Evolutionary conservation across 1,140 invertebrate genomes (phyloP).

Genomic region (Scaptomyza graminum): DNA sequence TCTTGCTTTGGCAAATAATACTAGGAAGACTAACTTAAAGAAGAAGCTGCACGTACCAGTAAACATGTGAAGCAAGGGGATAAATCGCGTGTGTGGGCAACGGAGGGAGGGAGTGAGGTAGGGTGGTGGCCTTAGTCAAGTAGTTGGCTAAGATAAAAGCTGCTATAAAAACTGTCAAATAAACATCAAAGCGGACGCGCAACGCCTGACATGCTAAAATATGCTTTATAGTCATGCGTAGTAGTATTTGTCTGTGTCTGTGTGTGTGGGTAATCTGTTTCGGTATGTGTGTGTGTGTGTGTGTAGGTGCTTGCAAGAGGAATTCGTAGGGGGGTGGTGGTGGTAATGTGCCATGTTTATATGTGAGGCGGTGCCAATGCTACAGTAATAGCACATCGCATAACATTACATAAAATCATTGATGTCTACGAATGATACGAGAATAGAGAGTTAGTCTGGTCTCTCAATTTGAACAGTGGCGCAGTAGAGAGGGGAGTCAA

Average conservation of each 20-base stretch:
- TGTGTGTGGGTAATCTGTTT: slow-evolving; percentile 29
- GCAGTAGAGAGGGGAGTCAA: background rate
- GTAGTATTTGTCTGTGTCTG: slow-evolving; percentile 52
- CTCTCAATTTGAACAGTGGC: slow-evolving; percentile 11
- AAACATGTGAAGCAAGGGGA: background rate
- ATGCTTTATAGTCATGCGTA: slow-evolving; percentile 82
- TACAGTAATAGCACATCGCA: slow-evolving; percentile 79
- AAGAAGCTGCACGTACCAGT: slow-evolving; percentile 22
- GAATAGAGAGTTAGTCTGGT: slow-evolving; percentile 22
- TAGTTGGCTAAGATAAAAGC: slow-evolving; percentile 80
- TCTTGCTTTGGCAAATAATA: slow-evolving; percentile 56
- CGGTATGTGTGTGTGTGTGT: slow-evolving; percentile 3
- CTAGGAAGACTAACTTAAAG: slow-evolving; percentile 43
- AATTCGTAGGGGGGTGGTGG: background rate
- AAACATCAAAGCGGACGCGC: slow-evolving; percentile 83
- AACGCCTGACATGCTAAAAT: slow-evolving; percentile 83
- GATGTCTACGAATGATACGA: slow-evolving; percentile 73
- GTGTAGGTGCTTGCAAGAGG: slow-evolving; percentile 28
- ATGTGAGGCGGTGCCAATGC: slow-evolving; percentile 66
- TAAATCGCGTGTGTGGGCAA: background rate
- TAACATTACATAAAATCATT: slow-evolving; percentile 72
- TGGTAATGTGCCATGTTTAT: slow-evolving; percentile 40
- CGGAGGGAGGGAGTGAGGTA: background rate
- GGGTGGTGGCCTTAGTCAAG: slow-evolving; percentile 48
- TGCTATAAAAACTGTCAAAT: slow-evolving; percentile 83